Percentiles rank a stretch among this genome's conserved stretches.
These are phyloP conservation scores for Heteromormyrus szaboi DNA, from an alignment of 2,797 vertebrate genomes.

Conservation along the genomic window DNA sequence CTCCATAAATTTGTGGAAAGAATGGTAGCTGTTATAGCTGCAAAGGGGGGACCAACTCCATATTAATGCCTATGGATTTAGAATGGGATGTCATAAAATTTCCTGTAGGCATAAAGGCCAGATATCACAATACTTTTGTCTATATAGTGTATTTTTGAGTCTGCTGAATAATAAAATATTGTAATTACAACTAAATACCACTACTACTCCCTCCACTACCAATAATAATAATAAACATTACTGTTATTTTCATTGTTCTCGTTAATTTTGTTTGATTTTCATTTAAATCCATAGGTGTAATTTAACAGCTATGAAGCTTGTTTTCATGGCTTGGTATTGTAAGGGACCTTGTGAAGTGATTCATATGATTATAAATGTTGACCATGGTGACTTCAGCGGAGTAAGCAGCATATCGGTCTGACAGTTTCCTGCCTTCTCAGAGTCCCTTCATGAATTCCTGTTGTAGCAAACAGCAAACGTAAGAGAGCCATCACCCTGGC, in stretches of 20 bases:
- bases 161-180: background rate
- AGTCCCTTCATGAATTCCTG: background rate
- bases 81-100: background rate
- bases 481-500: background rate
- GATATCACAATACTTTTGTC: background rate
- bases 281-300: background rate
- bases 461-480: background rate
- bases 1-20: background rate
- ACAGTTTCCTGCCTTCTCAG: background rate
- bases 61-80: background rate
- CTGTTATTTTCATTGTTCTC: background rate
- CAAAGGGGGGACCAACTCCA: background rate
- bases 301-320: background rate
- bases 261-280: background rate
- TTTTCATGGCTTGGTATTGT: background rate
- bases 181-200: background rate
- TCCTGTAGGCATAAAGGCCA: background rate
- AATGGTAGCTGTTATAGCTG: background rate
- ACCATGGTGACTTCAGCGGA: background rate
- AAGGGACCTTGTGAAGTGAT: background rate
- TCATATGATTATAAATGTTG: background rate
- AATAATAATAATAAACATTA: background rate
- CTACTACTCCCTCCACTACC: background rate
- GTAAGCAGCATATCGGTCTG: background rate
- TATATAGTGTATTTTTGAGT: background rate